Evolutionary conservation across 2,888 invertebrate genomes (phyloP), one percentile per base, ranked within the genome.

Genomic region (Calameuta pallipes): DNA sequence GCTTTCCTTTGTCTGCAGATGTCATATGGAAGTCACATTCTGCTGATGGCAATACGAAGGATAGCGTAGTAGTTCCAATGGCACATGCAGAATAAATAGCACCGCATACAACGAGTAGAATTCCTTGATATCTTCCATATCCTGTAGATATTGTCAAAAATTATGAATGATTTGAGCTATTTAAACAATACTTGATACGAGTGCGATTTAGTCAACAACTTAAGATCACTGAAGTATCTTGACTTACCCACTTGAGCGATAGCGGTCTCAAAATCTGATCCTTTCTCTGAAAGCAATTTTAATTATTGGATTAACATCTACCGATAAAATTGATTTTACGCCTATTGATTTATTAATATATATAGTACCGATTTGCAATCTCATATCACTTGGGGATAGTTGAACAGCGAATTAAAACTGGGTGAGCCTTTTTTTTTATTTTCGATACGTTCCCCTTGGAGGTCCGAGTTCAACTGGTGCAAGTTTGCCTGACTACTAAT

Each of bases 21-120:
- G 95, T 94, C 96, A 96, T 96, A 84, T 93, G 92, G 92, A 96
- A 96, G 92, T 96, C 96, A 92, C 96, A 96, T 90, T 95, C 95
- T 75, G 96, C 97, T 6, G 97, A 94, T 9, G 97, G 97, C 79
- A 97, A 92, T 79, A 97, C 95, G 90, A 97, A 96, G 23, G 56
- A 56, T 2, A 56, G 23, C 23, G 56, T 56, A 23, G 56, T 56
- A 23, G 23, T 56, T 6, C 56, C 56, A 23, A 56, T 56, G 56
- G 56, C 56, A 56, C 56, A 56, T 23, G 56, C 56, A 2, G 56
- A 56, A 56, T 56, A 56, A 56, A 56, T 56, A 9, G 56, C 56
- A 23, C 56, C 56, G 9, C 56, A 56, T 23, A 56, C 56, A 0
- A 23, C 23, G 23, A 56, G 56, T 9, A 56, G 9, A 56, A 56